Base-by-base conservation (phyloP, 2,888 invertebrate species). In the Apamea crenata region DNA sequence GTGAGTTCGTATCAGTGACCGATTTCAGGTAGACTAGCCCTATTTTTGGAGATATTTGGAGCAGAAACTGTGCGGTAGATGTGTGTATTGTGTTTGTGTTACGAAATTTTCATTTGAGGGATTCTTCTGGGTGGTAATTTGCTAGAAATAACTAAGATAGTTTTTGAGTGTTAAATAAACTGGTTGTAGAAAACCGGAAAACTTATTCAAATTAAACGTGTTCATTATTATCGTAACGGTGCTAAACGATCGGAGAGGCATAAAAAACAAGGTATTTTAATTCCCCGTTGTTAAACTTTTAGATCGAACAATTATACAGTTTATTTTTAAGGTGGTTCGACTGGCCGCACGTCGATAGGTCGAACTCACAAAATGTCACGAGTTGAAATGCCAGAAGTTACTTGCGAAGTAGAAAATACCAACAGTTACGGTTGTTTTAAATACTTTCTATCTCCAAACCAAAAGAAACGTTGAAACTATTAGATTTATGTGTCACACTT, bases 1-100 rank as follows among this genome's bases (percentile, higher is more conserved):
- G 95, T 95, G 93, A 95, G 95, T 94, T 90, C 83, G 84, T 87
- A 87, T 89, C 77, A 81, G 85, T 91, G 89, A 89, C 88, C 87
- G 87, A 87, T 84, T 86, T 85, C 68, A 89, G 89, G 81, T 90
- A 88, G 82, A 82, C 87, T 80, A 80, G 81, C 72, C 47, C 79
- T 91, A 89, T 90, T 88, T 90, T 87, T 79, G 82, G 82, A 84
- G 79, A 69, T 86, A 89, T 90, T 85, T 89, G 79, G 90, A 88
- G 87, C 88, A 88, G 86, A 83, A 80, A 86, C 77, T 71, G 69
- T 78, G 63, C 12, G 44, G 73, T 77, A 73, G 67, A 74, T 50
- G 73, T 74, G 61, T 74, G 40, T 75, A 77, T 78, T 65, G 70
- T 79, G 70, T 70, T 88, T 69, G 50, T 40, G 40, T 79, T 76